Base-by-base conservation (phyloP, 2,113 vertebrate species). In the Urocitellus parryii region DNA sequence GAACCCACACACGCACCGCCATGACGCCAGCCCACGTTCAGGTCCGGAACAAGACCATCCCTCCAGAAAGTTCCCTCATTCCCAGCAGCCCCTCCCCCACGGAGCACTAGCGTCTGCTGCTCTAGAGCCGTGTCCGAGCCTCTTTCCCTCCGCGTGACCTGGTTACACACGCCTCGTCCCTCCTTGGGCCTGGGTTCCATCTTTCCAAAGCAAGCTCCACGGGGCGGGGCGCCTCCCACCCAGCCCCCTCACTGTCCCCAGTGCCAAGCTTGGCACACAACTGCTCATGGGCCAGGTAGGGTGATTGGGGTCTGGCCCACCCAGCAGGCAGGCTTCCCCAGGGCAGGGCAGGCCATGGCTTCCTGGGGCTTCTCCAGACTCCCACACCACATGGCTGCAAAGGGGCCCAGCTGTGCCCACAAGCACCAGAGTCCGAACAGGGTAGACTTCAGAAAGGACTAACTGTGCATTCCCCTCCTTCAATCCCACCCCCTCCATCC, bases 261-360 rank as follows among this genome's bases (percentile, higher is more conserved):
- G n/a, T 2, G 4, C 51, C 1, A 1, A 1, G 45, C 48, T 12
- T 39, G 34, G 58, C 58, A 17, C 0, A 0, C 0, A 20, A 58
- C 34, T 17, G 4, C 11, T 0, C 13, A 1, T 37, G 24, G 7
- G 39, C 4, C 48, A 22, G 32, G 24, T 12, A 48, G 11, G 22
- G 32, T 5, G 29, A 48, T 17, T 4, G 24, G 32, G 13, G 1
- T 45, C 32, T 14, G 5, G 8, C 5, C 24, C 68, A 39, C 1
- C 39, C 61, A 25, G 63, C 6, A 29, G 37, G 25, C 7, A 29
- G 77, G 67, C 65, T 53, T 56, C 72, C 85, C 8, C 37, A 4
- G 70, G 48, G 56, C 42, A 3, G 48, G n/a, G 34, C 3, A 10
- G 56, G 39, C 22, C 58, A 6, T 32, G 2, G 0, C 29, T 17